These are phyloP conservation scores for Meloidogyne hapla DNA, from an alignment of 1,140 invertebrate species.

Conservation along the genomic window DNA sequence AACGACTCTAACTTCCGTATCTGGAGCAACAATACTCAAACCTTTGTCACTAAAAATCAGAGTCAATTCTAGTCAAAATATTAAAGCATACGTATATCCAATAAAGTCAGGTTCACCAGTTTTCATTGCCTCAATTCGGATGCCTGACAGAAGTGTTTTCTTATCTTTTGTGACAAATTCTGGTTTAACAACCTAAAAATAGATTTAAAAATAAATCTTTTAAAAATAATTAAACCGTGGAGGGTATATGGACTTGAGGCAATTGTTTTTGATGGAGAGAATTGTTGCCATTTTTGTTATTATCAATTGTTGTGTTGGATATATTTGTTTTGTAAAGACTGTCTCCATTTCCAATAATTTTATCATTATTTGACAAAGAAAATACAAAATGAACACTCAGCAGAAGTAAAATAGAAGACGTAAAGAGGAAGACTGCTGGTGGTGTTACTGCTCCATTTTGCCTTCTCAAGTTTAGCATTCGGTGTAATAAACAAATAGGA, in stretches of 20 bases:
- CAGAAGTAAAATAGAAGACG: not conserved
- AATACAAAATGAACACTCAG: not conserved
- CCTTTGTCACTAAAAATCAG: conserved; percentile 47
- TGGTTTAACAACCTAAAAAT: not conserved
- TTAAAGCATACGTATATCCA: conserved; percentile 49
- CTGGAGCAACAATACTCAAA: conserved; percentile 51
- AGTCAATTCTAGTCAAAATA: not conserved
- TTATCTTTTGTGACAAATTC: conserved; percentile 57
- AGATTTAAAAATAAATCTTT: not conserved
- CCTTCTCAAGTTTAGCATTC: not conserved
- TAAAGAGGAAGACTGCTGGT: not conserved
- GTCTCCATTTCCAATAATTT: not conserved
- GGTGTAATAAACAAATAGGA: not conserved
- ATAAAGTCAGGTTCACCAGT: conserved; percentile 51
- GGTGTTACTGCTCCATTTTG: not conserved
- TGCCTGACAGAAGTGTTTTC: conserved; percentile 49
- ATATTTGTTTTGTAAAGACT: not conserved
- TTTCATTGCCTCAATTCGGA: conserved; percentile 52
- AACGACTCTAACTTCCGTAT: conserved; percentile 45
- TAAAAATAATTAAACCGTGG: not conserved
- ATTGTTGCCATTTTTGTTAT: not conserved
- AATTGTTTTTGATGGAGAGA: not conserved
- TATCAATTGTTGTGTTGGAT: not conserved
- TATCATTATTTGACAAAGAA: not conserved
- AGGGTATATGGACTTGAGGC: not conserved